Base-by-base conservation (phyloP, 2,113 vertebrate species). In the Trogon melanurus region DNA sequence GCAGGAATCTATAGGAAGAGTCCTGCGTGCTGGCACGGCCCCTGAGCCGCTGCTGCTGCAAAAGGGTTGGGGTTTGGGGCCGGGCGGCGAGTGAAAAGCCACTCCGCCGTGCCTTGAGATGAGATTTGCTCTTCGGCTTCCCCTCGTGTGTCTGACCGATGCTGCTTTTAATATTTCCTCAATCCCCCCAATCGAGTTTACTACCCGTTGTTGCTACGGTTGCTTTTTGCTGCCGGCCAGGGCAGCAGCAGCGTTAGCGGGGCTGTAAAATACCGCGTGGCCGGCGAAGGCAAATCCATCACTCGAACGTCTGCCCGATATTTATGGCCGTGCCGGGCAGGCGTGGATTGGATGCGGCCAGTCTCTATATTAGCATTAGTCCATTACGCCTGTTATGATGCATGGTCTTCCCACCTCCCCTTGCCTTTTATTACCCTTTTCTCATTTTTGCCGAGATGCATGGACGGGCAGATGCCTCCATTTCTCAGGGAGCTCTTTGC, bases 401-500 rank as follows among this genome's bases (percentile, higher is more conserved):
- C 92, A 54, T 27, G 18, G 79, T 83, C 64, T 84, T 50, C 50
- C 3, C 61, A 22, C 84, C 62, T 79, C 81, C 71, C 34, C 36
- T 34, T 32, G 87, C 48, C 34, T 72, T 88, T 96, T 93, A 85
- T 58, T 74, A 89, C 91, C 93, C 89, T 93, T 91, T 93, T 92
- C 89, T 92, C 95, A 32, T 97, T 84, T 92, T 96, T 96, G 96
- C 74, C 14, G 79, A 85, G 94, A 91, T 45, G 73, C 92, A 11
- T 2, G 95, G 93, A 41, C 56, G 27, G 96, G 96, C 97, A 97
- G 95, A 91, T 72, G 79, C 91, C 91, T 75, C 12, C 57, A 3
- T 95, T 87, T 57, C 72, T 74, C 69, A 27, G 91, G 97, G 96
- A 97, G 90, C 96, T 86, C 54, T 82, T 85, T 89, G 90, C 91